phyloP scores from a whole-genome alignment of 2,113 vertebrate genomes.

The Aplodontia rufa region DNA sequence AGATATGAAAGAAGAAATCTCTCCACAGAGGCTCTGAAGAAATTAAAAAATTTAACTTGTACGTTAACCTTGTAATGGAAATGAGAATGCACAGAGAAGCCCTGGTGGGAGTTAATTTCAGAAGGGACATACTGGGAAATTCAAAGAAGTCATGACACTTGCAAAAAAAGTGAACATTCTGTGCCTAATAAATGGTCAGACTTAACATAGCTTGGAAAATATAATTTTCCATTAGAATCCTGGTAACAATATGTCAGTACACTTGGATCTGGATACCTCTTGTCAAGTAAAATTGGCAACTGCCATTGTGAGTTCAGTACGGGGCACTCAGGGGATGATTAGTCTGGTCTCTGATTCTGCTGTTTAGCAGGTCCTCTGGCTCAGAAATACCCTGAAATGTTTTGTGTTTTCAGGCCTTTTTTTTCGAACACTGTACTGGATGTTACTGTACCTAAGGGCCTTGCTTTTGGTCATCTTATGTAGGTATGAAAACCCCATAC shows the following conservation, averaged over 20 bases:
- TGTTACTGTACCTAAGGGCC: neutral
- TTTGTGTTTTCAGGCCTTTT: conserved; percentile 21
- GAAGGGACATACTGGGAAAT: neutral
- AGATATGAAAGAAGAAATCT: conserved; percentile 42
- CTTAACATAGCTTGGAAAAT: neutral
- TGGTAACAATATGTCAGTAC: neutral
- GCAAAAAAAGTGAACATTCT: conserved; percentile 17
- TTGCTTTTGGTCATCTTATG: neutral
- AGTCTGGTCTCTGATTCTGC: neutral
- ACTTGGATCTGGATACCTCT: neutral
- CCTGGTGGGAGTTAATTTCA: conserved; percentile 20
- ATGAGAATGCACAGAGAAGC: neutral
- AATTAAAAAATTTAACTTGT: neutral
- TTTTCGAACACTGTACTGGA: neutral
- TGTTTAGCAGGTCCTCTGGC: neutral
- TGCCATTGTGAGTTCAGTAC: conserved; percentile 12
- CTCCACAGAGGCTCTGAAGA: conserved; percentile 18
- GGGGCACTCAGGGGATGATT: neutral
- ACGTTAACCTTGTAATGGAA: neutral
- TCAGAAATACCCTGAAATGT: neutral
- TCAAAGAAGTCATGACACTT: neutral
- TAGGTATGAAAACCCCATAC: neutral
- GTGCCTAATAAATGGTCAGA: neutral
- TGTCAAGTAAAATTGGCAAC: neutral
- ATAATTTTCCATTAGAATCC: neutral